Base-by-base conservation (phyloP, 2,797 vertebrate genomes). In the Platalea minor region DNA sequence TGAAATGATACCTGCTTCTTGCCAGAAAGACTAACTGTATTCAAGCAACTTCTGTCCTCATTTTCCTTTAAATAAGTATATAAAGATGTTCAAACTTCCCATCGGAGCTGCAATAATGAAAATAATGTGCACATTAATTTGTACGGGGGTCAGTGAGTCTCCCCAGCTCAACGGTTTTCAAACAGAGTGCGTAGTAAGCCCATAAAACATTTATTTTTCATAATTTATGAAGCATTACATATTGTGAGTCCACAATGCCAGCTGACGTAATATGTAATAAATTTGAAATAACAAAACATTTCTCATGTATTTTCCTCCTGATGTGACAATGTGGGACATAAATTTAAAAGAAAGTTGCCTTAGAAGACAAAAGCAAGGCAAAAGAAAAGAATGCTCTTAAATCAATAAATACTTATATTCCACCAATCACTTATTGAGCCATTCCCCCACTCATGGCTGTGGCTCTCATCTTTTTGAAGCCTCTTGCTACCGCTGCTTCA, bases 161-260 rank as follows among this genome's bases (percentile, higher is more conserved):
- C 94, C 96, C 86, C 94, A 94, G 93, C 95, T 96, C 97, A 95
- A 95, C 8, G 59, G 88, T 93, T 97, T 96, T 95, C 94, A 95
- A 94, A 95, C 83, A 88, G 93, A 93, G 95, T 96, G 91, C 4
- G 20, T 88, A 93, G 95, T 91, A 93, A 96, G 87, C 93, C 89
- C 84, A 94, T 95, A 96, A 97, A 97, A 83, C 95, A 95, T 97
- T 96, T 97, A 96, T 96, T 97, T 95, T 97, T 93, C 91, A 96
- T 97, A 97, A 97, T 97, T 97, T 97, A 97, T 97, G 96, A 96
- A 97, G 96, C 96, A 97, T 97, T 97, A 96, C 93, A 96, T 97
- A 97, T 93, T 95, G 94, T 96, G 91, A 93, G 89, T 56, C 94
- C 91, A 94, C 94, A 96, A 96, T 95, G 95, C 95, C 96, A 95